These are phyloP conservation scores for Sebastes umbrosus DNA, from an alignment of 2,797 vertebrate species.

Conservation along the genomic window DNA sequence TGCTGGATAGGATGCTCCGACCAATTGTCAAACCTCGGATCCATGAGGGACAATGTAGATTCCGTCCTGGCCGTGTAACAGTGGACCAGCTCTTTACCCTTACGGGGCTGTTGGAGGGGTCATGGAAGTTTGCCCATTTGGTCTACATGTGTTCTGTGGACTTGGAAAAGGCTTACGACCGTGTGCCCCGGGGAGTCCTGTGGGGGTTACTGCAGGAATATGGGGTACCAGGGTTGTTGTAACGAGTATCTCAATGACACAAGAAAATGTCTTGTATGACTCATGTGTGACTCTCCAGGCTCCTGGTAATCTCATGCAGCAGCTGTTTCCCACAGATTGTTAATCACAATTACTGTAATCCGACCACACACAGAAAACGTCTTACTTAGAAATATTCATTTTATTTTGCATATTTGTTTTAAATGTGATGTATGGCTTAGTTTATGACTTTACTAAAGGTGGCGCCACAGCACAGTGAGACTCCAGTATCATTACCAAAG, in stretches of 20 bases:
- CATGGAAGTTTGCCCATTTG: no score
- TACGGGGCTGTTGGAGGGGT: no score
- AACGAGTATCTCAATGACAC: not conserved
- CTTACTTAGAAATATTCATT: constrained; percentile 51
- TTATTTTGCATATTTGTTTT: constrained; percentile 77
- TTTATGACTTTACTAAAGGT: constrained; percentile 55
- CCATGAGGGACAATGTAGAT: no score
- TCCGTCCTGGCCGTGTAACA: no score
- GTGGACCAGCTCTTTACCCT: no score
- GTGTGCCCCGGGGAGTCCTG: no score
- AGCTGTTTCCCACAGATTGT: not conserved
- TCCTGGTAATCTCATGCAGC: not conserved
- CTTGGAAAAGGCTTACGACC: no score
- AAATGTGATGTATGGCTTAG: constrained; percentile 71
- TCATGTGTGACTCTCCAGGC: not conserved
- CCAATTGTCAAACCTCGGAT: no score
- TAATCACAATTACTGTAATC: not conserved
- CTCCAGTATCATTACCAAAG: constrained; percentile 23
- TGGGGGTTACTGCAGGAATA: no score
- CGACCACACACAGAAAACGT: not conserved
- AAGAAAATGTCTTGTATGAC: not conserved
- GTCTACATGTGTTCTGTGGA: no score
- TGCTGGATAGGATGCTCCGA: no score
- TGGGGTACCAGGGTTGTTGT: no score
- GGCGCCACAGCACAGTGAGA: constrained; percentile 28